These are phyloP conservation scores for Crossocerus cetratus DNA, from an alignment of 2,888 invertebrate genomes.

Conservation along the genomic window DNA sequence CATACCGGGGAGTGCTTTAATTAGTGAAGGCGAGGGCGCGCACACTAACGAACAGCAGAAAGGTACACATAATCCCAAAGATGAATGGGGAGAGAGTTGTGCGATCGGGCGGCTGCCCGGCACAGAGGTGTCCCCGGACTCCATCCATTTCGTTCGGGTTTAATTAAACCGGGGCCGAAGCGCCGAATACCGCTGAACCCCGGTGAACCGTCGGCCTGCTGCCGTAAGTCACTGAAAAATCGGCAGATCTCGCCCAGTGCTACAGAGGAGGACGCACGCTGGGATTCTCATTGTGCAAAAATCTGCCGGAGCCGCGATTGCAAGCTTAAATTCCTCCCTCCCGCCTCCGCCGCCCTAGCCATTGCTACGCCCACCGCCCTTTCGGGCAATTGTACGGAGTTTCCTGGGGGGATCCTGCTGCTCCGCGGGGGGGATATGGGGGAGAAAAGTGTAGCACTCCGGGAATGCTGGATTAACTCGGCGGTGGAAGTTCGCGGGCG, in stretches of 20 bases:
- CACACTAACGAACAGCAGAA: neutral
- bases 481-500: neutral
- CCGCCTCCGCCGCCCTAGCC: too few relatives aligned
- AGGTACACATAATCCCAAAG: neutral
- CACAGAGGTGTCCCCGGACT: neutral
- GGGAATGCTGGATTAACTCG: neutral
- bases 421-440: too few relatives aligned
- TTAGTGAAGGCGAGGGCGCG: neutral
- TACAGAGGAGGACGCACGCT: too few relatives aligned
- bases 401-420: neutral
- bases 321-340: too few relatives aligned
- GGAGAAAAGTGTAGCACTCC: neutral
- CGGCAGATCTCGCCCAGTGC: neutral
- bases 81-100: neutral
- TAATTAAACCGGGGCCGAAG: neutral
- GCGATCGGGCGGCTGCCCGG: neutral
- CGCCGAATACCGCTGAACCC: neutral
- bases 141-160: neutral
- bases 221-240: slow-evolving; percentile 4
- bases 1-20: neutral
- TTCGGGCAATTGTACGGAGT: neutral
- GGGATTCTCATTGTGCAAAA: too few relatives aligned
- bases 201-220: neutral
- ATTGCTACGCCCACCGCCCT: too few relatives aligned
- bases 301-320: too few relatives aligned